A percentile compares a stretch with the other conserved stretches of the same genome.
These are phyloP conservation scores for Drosophila paramelanica DNA, from an alignment of 2,888 invertebrate genomes.

Conservation along the genomic window DNA sequence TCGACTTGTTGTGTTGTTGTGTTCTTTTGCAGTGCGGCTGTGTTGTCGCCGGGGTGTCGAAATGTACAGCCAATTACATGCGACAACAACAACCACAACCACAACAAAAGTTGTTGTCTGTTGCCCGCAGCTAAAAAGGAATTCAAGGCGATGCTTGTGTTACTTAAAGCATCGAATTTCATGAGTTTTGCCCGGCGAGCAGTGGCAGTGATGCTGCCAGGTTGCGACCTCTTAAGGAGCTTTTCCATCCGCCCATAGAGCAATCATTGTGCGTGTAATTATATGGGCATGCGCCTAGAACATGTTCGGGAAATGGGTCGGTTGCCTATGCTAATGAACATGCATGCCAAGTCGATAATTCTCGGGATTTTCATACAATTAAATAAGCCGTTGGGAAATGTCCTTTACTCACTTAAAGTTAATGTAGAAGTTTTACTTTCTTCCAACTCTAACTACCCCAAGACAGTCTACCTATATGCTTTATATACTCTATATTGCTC, in stretches of 20 bases:
- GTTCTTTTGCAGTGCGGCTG: slow-evolving; percentile 34
- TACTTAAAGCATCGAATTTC: slow-evolving; percentile 73
- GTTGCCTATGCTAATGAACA: slow-evolving; percentile 42
- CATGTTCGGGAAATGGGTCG: slow-evolving; percentile 48
- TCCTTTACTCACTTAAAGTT: too few relatives aligned
- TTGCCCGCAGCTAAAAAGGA: slow-evolving; percentile 64
- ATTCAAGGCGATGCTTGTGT: slow-evolving; percentile 67
- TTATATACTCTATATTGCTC: too few relatives aligned
- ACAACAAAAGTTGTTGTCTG: slow-evolving; percentile 26
- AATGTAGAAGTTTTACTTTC: too few relatives aligned
- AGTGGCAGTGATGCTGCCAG: slow-evolving; percentile 22
- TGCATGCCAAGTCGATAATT: slow-evolving; percentile 33
- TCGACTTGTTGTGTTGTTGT: slow-evolving; percentile 41
- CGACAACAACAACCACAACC: slow-evolving; percentile 58
- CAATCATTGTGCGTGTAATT: slow-evolving; percentile 59
- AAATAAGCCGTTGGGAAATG: not conserved
- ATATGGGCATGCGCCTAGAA: slow-evolving; percentile 63
- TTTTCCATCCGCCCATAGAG: slow-evolving; percentile 29
- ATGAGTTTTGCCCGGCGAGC: slow-evolving; percentile 59
- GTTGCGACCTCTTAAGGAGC: slow-evolving; percentile 53
- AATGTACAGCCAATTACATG: slow-evolving; percentile 79
- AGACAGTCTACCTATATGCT: too few relatives aligned
- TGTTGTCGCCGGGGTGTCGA: slow-evolving; percentile 77
- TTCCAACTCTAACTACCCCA: too few relatives aligned
- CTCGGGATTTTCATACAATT: not conserved